These are phyloP conservation scores for Asteroscopus sphinx DNA, from an alignment of 2,888 invertebrate species.

Conservation along the genomic window DNA sequence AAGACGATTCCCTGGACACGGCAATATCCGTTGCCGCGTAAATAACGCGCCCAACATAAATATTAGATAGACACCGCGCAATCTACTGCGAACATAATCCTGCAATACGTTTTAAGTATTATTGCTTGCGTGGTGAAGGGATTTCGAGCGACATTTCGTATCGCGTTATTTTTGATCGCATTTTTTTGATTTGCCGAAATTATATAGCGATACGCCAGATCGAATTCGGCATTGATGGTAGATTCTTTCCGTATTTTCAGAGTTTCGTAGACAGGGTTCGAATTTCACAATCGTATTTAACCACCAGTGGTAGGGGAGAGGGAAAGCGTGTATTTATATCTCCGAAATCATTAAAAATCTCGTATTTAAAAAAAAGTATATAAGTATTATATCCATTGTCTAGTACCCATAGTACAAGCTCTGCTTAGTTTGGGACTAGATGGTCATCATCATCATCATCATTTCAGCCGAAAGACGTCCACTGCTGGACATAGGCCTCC, in stretches of 20 bases:
- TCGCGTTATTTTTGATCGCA: constrained; percentile 27
- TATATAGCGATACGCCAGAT: constrained; percentile 34
- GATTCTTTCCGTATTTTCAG: constrained; percentile 10
- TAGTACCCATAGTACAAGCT: too few species aligned
- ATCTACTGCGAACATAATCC: constrained; percentile 74
- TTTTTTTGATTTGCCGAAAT: constrained; percentile 42
- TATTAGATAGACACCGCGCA: constrained; percentile 78
- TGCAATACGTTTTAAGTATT: constrained; percentile 67
- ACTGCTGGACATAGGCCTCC: too few species aligned
- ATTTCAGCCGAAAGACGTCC: too few species aligned
- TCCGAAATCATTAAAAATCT: too few species aligned
- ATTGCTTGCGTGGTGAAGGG: constrained; percentile 49
- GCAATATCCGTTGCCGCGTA: constrained; percentile 74
- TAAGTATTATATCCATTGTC: too few species aligned
- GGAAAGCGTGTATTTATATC: not conserved
- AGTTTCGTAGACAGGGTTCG: constrained; percentile 19
- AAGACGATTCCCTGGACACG: constrained; percentile 71
- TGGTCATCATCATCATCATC: too few species aligned
- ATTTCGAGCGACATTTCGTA: constrained; percentile 22
- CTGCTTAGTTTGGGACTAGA: too few species aligned
- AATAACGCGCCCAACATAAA: constrained; percentile 74
- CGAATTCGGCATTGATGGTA: constrained; percentile 10
- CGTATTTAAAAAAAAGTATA: too few species aligned
- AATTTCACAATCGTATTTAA: constrained; percentile 25
- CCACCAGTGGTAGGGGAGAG: too few species aligned